These are phyloP conservation scores for Pseudeuparius sepicola DNA, from an alignment of 2,888 invertebrate genomes.

Conservation along the genomic window DNA sequence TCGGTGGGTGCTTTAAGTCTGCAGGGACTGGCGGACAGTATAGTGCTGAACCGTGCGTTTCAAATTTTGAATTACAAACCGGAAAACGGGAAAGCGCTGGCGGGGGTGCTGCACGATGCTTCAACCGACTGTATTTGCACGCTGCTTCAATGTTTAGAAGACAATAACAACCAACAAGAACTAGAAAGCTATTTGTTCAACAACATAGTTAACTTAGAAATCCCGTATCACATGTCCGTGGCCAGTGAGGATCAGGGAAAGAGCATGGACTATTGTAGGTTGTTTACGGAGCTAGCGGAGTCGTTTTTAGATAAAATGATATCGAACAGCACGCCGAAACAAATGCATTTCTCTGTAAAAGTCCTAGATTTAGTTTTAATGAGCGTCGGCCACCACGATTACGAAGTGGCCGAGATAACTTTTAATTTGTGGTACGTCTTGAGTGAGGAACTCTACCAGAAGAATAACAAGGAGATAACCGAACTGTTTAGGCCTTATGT, in stretches of 20 bases:
- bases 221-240: conserved; percentile 82
- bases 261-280: conserved; percentile 78
- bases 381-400: conserved; percentile 95
- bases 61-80: conserved; percentile 45
- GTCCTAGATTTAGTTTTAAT: conserved; percentile 81
- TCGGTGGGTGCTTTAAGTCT: conserved; percentile 72
- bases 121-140: conserved; percentile 87
- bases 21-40: conserved; percentile 60
- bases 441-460: conserved; percentile 87
- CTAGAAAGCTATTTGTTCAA: conserved; percentile 74
- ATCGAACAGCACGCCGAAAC: conserved; percentile 46
- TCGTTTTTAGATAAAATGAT: conserved; percentile 80
- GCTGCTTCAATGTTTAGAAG: conserved; percentile 72
- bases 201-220: conserved; percentile 69
- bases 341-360: conserved; percentile 65
- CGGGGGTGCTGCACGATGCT: conserved; percentile 63
- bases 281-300: conserved; percentile 92
- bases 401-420: conserved; percentile 79
- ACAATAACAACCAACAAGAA: conserved; percentile 58
- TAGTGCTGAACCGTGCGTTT: conserved; percentile 63
- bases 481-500: conserved; percentile 82
- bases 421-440: conserved; percentile 95
- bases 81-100: conserved; percentile 28
- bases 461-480: conserved; percentile 71
- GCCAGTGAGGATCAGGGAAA: conserved; percentile 91